These are phyloP conservation scores for Gymnothorax javanicus DNA, from an alignment of 2,797 vertebrate species.

Conservation along the genomic window DNA sequence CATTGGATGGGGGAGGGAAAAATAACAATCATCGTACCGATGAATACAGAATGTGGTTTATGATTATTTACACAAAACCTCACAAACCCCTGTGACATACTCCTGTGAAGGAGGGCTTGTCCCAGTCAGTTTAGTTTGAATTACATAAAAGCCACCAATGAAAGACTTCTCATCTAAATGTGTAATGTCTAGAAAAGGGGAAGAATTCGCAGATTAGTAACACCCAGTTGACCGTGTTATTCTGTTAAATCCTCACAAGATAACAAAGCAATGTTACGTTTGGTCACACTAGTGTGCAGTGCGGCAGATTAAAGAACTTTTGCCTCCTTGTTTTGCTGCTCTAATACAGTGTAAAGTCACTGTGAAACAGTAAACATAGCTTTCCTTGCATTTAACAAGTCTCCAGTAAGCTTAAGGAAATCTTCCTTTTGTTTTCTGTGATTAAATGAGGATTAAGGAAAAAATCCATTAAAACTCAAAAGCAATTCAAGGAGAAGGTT, in stretches of 20 bases:
- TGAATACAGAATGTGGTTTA: background rate
- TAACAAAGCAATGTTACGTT: background rate
- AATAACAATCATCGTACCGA: background rate
- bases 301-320: background rate
- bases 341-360: conserved; percentile 5
- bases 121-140: background rate
- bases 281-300: background rate
- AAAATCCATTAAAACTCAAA: conserved; percentile 49
- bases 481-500: conserved; percentile 19
- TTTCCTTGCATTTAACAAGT: conserved; percentile 38
- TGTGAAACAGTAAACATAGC: conserved; percentile 10
- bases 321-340: background rate
- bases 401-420: conserved; percentile 34
- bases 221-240: background rate
- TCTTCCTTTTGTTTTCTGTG: conserved; percentile 27
- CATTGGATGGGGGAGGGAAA: background rate
- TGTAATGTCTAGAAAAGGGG: background rate
- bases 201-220: background rate
- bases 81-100: background rate
- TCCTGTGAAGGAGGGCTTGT: background rate
- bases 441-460: conserved; percentile 52
- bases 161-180: background rate
- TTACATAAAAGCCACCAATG: background rate
- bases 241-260: background rate
- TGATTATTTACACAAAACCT: background rate